Evolutionary conservation across 2,113 vertebrate genomes (phyloP).

Genomic region (Irena cyanogastra): DNA sequence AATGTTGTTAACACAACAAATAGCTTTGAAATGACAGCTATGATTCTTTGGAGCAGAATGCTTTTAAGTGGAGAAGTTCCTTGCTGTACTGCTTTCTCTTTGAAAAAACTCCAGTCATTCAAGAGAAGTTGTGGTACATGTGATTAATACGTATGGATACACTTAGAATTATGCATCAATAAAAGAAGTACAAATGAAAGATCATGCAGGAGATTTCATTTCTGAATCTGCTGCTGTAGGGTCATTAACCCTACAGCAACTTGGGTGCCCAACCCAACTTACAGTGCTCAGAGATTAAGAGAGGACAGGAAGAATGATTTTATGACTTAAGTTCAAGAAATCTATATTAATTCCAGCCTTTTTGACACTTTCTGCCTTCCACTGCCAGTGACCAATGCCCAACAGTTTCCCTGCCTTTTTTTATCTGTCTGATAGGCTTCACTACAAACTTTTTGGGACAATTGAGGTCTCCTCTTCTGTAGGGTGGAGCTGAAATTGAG

Average conservation of each 20-base stretch:
- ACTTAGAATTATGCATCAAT: neutral
- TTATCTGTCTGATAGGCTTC: neutral
- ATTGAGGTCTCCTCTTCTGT: neutral
- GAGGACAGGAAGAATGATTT: neutral
- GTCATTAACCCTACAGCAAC: no score
- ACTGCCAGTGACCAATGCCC: neutral
- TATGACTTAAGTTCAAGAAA: neutral
- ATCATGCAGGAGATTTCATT: neutral
- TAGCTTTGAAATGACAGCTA: conserved; percentile 12
- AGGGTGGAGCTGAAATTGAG: neutral
- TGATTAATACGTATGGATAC: neutral
- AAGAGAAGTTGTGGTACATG: neutral
- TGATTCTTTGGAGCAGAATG: conserved; percentile 29
- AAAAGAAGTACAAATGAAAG: neutral
- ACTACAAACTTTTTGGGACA: neutral
- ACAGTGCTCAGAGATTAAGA: neutral
- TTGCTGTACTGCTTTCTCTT: neutral
- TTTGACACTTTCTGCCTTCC: neutral
- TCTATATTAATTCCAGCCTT: neutral
- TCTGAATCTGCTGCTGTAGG: neutral
- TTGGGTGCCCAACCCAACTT: no score
- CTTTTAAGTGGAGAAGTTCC: conserved; percentile 25
- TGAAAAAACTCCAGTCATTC: neutral
- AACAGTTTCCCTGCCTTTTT: neutral
- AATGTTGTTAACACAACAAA: conserved; percentile 11